These are phyloP conservation scores for Eurosta solidaginis DNA, from an alignment of 1,140 invertebrate species.

Conservation along the genomic window DNA sequence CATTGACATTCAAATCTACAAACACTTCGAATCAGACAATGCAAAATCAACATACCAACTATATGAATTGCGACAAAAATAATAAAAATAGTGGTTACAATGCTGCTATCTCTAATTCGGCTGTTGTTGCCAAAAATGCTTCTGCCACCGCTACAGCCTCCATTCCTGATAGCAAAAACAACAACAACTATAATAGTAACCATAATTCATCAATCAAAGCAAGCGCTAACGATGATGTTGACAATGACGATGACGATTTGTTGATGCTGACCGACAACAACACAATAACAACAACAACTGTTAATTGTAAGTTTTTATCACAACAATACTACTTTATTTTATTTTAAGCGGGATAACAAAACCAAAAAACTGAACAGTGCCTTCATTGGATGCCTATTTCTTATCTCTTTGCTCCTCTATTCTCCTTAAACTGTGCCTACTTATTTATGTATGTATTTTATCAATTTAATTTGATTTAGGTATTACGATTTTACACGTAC, in stretches of 20 bases:
- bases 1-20: slow-evolving; percentile 3
- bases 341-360: neutral
- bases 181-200: slow-evolving; percentile 37
- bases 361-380: neutral
- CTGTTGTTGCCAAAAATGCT: neutral
- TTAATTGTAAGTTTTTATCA: slow-evolving; percentile 54
- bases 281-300: slow-evolving; percentile 36
- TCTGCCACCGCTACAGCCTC: slow-evolving; percentile 5
- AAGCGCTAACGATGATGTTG: neutral
- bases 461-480: slow-evolving; percentile 8
- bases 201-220: slow-evolving; percentile 16
- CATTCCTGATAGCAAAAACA: slow-evolving; percentile 34
- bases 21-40: slow-evolving; percentile 36
- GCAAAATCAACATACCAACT: slow-evolving; percentile 33
- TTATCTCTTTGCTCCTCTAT: slow-evolving; percentile 1
- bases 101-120: slow-evolving; percentile 31
- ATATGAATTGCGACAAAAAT: slow-evolving; percentile 35
- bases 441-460: slow-evolving; percentile 28
- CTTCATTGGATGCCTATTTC: neutral
- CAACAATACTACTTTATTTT: slow-evolving; percentile 31
- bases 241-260: slow-evolving; percentile 25
- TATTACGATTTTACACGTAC: slow-evolving; percentile 19
- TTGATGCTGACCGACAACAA: slow-evolving; percentile 34
- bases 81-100: slow-evolving; percentile 44
- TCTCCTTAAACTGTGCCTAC: slow-evolving; percentile 18